Percentiles rank a stretch among this genome's conserved stretches.
phyloP scores from a whole-genome alignment of 2,888 invertebrate species.

The Torymus aiolomorphi region DNA sequence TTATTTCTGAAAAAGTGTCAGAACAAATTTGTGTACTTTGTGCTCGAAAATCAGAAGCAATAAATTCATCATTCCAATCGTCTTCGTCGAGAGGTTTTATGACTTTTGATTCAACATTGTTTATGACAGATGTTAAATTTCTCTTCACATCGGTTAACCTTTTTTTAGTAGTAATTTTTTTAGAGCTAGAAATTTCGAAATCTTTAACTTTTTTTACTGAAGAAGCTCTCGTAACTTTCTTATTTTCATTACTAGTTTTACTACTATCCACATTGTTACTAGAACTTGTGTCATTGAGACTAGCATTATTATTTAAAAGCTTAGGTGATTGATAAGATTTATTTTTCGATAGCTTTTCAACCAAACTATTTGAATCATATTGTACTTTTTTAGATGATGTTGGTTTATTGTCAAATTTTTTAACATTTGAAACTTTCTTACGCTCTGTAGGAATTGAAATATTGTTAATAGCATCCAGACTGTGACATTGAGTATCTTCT shows the following conservation, averaged over 20 bases:
- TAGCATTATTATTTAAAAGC: too few relatives aligned
- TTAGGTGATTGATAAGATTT: too few relatives aligned
- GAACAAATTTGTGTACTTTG: constrained; percentile 53
- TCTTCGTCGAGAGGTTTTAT: constrained; percentile 2
- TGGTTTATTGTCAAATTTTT: too few relatives aligned
- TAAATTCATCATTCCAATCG: constrained; percentile 41
- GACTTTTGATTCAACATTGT: not conserved
- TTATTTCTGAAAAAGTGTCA: constrained; percentile 37
- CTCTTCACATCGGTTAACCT: constrained; percentile 1
- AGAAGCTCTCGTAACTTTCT: constrained; percentile 6
- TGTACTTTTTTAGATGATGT: too few relatives aligned
- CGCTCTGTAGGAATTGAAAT: too few relatives aligned
- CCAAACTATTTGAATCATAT: too few relatives aligned
- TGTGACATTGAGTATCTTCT: too few relatives aligned
- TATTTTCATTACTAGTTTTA: not conserved
- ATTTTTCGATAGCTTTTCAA: too few relatives aligned
- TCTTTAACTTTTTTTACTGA: constrained; percentile 1
- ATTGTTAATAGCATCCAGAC: too few relatives aligned
- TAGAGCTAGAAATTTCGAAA: not conserved
- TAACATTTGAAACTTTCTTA: too few relatives aligned
- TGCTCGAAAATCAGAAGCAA: constrained; percentile 40
- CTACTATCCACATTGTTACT: not conserved
- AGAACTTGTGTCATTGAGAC: too few relatives aligned
- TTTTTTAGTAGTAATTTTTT: constrained; percentile 3
- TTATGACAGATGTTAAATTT: constrained; percentile 15